Evolutionary conservation across 2,113 vertebrate species (phyloP).

Genomic region (Leuciscus idus): DNA sequence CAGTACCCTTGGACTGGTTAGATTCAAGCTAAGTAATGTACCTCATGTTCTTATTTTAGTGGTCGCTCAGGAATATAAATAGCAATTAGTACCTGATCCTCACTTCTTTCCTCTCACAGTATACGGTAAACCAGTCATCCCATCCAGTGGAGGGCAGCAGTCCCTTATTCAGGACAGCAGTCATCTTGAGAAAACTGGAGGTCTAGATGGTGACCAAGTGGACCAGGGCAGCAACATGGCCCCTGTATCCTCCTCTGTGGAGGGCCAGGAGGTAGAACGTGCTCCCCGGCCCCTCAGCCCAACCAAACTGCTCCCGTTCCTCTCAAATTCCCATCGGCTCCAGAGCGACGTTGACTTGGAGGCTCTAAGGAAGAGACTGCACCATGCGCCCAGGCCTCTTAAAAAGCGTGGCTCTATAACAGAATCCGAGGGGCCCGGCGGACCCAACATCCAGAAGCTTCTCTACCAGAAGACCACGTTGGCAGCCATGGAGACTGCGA

Average conservation of each 20-base stretch:
- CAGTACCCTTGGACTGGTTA: background rate
- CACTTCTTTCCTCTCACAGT: slow-evolving; percentile 70
- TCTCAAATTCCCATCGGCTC: slow-evolving; percentile 87
- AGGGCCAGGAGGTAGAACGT: slow-evolving; percentile 77
- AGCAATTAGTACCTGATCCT: background rate
- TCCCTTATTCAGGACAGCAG: slow-evolving; percentile 61
- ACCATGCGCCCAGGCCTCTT: slow-evolving; percentile 87
- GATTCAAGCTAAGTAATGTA: background rate
- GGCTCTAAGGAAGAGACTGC: slow-evolving; percentile 85
- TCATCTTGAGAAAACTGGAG: slow-evolving; percentile 70
- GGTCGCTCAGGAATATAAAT: background rate
- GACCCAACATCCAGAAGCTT: slow-evolving; percentile 94
- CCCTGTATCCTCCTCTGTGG: slow-evolving; percentile 54
- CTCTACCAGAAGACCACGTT: slow-evolving; percentile 94
- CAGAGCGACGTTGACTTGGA: slow-evolving; percentile 89
- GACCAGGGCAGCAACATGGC: slow-evolving; percentile 57
- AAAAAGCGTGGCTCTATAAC: slow-evolving; percentile 96
- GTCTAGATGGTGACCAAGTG: slow-evolving; percentile 65
- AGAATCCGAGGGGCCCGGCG: slow-evolving; percentile 90
- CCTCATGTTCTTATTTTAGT: background rate
- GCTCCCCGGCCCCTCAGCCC: slow-evolving; percentile 92
- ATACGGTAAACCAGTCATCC: slow-evolving; percentile 89
- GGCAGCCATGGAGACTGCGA: slow-evolving; percentile 91
- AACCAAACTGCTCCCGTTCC: slow-evolving; percentile 92
- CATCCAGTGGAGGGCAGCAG: slow-evolving; percentile 69